Evolutionary conservation across 2,888 invertebrate genomes (phyloP).

Genomic region (Drosophila macrospina): DNA sequence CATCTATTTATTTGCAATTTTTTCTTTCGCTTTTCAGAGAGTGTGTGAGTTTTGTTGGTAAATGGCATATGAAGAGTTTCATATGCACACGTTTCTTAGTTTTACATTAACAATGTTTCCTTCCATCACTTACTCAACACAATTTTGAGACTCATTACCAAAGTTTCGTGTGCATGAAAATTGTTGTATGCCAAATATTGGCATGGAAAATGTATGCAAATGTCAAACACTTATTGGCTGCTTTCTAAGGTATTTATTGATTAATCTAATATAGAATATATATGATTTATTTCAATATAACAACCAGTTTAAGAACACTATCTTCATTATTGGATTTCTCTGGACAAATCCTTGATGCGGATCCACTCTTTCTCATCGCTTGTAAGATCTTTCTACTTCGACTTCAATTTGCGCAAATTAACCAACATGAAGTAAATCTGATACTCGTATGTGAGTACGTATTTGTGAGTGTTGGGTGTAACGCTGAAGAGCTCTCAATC

Average conservation of each 20-base stretch:
- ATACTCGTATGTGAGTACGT: conserved; percentile 11
- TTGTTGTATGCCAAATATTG: conserved; percentile 4
- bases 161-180: no score
- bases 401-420: conserved; percentile 51
- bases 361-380: conserved; percentile 40
- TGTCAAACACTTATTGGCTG: not conserved
- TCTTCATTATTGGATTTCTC: no score
- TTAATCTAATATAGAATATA: no score
- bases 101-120: conserved; percentile 16
- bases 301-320: no score
- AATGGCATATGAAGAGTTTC: conserved; percentile 66
- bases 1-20: conserved; percentile 47
- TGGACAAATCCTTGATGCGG: no score
- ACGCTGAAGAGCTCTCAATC: conserved; percentile 43
- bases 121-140: no score
- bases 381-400: conserved; percentile 44
- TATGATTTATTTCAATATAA: no score
- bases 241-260: not conserved
- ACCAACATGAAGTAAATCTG: conserved; percentile 33
- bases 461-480: no score
- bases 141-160: no score
- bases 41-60: conserved; percentile 25
- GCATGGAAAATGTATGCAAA: conserved; percentile 3
- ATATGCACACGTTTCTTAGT: conserved; percentile 61
- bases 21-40: conserved; percentile 4